phyloP scores from a whole-genome alignment of 2,113 vertebrate species.

The Malurus cyaneus region DNA sequence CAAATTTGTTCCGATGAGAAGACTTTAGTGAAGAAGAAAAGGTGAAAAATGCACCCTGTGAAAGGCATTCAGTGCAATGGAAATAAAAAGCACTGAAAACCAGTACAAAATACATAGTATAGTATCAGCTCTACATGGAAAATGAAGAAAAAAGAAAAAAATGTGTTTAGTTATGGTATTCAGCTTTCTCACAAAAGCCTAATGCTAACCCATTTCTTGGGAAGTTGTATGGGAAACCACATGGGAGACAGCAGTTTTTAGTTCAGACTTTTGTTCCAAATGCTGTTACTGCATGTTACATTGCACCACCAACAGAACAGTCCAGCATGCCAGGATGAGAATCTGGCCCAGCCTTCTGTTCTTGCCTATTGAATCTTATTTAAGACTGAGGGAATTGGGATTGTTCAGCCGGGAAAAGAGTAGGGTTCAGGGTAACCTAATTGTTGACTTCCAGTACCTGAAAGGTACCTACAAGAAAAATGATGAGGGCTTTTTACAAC shows the following conservation, averaged over 20 bases:
- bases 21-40: background rate
- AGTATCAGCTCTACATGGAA: background rate
- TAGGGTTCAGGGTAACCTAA: background rate
- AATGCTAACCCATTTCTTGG: background rate
- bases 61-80: background rate
- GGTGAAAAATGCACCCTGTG: background rate
- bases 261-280: background rate
- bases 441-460: too few relatives aligned
- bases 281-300: background rate
- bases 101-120: background rate
- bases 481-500: background rate
- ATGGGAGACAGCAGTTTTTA: background rate
- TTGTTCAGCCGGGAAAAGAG: background rate
- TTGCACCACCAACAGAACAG: background rate
- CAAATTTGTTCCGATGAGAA: background rate
- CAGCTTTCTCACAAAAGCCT: background rate
- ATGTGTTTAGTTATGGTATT: accelerated
- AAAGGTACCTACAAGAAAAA: background rate
- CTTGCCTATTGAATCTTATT: background rate
- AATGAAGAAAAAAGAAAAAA: background rate
- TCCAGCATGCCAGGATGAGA: background rate
- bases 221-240: background rate
- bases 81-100: background rate
- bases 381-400: background rate
- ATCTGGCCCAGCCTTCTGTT: background rate